These are phyloP conservation scores for Cygnus olor DNA, from an alignment of 2,797 vertebrate genomes.

Conservation along the genomic window DNA sequence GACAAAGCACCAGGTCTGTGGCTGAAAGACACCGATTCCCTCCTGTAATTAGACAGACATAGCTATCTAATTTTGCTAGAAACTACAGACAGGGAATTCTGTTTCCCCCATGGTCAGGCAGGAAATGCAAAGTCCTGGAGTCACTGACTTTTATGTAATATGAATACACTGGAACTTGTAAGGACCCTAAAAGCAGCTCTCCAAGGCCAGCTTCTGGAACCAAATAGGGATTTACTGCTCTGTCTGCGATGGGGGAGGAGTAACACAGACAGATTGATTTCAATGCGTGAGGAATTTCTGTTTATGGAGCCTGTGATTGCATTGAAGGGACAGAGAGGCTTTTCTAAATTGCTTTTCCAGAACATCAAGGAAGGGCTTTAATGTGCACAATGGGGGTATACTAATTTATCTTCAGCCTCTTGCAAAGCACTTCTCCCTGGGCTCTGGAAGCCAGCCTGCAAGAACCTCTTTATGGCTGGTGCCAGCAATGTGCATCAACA, in stretches of 20 bases:
- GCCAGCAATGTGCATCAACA: not conserved
- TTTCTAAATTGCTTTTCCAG: slow-evolving; percentile 40
- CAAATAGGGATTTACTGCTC: not conserved
- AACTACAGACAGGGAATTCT: not conserved
- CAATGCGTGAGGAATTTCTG: not conserved
- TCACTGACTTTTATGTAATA: not conserved
- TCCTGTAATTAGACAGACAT: not conserved
- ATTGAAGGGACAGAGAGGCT: not conserved
- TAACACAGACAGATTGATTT: not conserved
- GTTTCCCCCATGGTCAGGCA: not conserved
- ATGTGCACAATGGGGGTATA: not conserved
- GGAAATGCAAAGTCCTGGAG: not conserved
- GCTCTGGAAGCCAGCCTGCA: not conserved
- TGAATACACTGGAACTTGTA: not conserved
- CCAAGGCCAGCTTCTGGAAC: not conserved
- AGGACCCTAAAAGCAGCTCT: not conserved
- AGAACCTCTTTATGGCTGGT: not conserved
- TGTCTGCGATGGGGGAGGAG: not conserved
- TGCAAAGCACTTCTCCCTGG: not conserved
- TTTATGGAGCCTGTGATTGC: not conserved
- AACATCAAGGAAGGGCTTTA: slow-evolving; percentile 1
- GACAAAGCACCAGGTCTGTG: not conserved
- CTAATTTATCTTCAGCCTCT: not conserved
- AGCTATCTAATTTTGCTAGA: not conserved
- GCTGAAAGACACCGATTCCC: not conserved